phyloP scores from a whole-genome alignment of 1,140 invertebrate genomes.

The Temnothorax nylanderi region DNA sequence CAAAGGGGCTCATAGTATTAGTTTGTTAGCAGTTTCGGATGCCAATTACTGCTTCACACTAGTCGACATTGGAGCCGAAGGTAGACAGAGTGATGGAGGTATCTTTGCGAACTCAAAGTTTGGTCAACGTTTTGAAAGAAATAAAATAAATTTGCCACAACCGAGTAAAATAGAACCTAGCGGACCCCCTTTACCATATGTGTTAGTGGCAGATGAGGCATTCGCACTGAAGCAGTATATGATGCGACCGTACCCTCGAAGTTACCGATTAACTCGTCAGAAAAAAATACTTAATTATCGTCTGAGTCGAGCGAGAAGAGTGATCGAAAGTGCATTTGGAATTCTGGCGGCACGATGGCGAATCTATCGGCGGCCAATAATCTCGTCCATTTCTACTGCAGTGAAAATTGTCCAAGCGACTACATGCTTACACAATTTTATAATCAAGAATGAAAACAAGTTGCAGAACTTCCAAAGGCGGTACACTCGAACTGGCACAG shows the following conservation, averaged over 20 bases:
- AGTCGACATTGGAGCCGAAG: no score
- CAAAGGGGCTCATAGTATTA: background rate
- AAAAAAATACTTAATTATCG: conserved; percentile 23
- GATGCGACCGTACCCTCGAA: conserved; percentile 2
- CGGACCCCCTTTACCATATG: background rate
- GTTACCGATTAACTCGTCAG: background rate
- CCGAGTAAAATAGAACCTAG: background rate
- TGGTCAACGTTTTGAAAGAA: conserved; percentile 6
- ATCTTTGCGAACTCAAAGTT: background rate
- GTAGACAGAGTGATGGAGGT: no score
- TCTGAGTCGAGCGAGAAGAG: conserved; percentile 1
- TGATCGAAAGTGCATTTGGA: background rate
- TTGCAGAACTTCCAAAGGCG: conserved; percentile 4
- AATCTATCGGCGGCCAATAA: conserved; percentile 6
- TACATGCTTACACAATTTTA: conserved; percentile 15
- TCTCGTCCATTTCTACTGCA: background rate
- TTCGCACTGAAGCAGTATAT: background rate
- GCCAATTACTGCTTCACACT: no score
- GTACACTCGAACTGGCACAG: background rate
- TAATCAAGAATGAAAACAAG: conserved; percentile 15
- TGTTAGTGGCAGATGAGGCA: conserved; percentile 4
- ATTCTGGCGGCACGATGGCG: background rate
- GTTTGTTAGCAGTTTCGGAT: no score
- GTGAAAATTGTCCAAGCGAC: conserved; percentile 11
- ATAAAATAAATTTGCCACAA: background rate